Percentiles rank a stretch among this genome's conserved stretches.
These are phyloP conservation scores for Conchocele bisecta DNA, from an alignment of 2,888 invertebrate genomes.

Conservation along the genomic window DNA sequence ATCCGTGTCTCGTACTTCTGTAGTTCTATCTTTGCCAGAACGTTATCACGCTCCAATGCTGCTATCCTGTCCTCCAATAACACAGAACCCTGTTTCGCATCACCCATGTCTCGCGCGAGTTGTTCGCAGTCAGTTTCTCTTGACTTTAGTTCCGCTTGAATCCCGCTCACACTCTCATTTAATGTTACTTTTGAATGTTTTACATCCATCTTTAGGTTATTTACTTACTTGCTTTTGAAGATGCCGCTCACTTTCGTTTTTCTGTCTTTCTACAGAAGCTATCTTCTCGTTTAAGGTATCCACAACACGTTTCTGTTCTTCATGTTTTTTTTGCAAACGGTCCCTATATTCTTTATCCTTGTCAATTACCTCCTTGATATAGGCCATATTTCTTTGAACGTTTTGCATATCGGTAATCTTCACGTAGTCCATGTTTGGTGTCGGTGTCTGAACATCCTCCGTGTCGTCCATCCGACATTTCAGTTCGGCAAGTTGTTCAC, in stretches of 20 bases:
- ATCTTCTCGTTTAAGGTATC: conserved; percentile 37
- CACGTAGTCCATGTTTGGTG: conserved; percentile 49
- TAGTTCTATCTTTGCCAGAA: conserved; percentile 33
- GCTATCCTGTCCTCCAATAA: conserved; percentile 43
- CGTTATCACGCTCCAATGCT: conserved; percentile 42
- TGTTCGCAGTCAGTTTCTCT: conserved; percentile 38
- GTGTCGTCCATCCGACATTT: conserved; percentile 41
- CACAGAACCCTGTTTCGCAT: conserved; percentile 9
- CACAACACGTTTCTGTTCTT: conserved; percentile 44
- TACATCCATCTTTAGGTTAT: conserved; percentile 41
- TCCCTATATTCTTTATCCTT: conserved; percentile 39
- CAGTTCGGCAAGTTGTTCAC: conserved; percentile 45
- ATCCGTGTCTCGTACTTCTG: conserved; percentile 47
- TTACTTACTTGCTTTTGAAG: conserved; percentile 42
- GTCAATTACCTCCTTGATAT: conserved; percentile 44
- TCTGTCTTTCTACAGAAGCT: conserved; percentile 34
- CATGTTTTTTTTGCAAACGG: conserved; percentile 37
- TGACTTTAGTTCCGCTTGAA: conserved; percentile 37
- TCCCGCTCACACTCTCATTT: conserved; percentile 33
- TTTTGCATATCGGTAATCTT: conserved; percentile 42
- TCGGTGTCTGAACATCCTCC: conserved; percentile 34
- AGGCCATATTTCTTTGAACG: conserved; percentile 44
- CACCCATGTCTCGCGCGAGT: conserved; percentile 23
- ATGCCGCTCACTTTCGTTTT: conserved; percentile 27
- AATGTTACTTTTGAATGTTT: conserved; percentile 31